Evolutionary conservation across 2,113 vertebrate species (phyloP).

Genomic region (Typhlomys cinereus): DNA sequence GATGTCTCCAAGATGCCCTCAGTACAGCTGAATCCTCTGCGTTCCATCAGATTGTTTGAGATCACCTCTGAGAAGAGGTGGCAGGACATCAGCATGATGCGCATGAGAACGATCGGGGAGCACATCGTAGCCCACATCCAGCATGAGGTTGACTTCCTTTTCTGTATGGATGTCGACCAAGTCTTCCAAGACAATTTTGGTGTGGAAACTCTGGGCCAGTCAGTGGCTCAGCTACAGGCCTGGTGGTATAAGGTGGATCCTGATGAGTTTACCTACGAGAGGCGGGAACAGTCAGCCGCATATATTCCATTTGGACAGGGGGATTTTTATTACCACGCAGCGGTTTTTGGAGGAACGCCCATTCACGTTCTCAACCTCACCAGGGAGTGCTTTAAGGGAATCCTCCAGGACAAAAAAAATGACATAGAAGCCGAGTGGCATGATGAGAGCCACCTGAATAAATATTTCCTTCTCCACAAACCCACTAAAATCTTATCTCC

Average conservation of each 20-base stretch:
- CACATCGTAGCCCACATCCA: slow-evolving; percentile 66
- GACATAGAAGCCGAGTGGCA: slow-evolving; percentile 81
- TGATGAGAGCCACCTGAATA: slow-evolving; percentile 84
- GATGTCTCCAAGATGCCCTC: slow-evolving; percentile 69
- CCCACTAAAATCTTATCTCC: slow-evolving; percentile 83
- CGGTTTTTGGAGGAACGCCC: slow-evolving; percentile 81
- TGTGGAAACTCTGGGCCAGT: slow-evolving; percentile 77
- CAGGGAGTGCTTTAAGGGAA: slow-evolving; percentile 74
- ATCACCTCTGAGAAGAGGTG: slow-evolving; percentile 73
- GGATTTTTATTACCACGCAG: slow-evolving; percentile 81
- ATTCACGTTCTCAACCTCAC: slow-evolving; percentile 76
- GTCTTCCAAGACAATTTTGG: slow-evolving; percentile 76
- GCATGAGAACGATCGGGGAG: slow-evolving; percentile 80
- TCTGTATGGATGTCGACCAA: slow-evolving; percentile 83
- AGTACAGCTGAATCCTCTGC: slow-evolving; percentile 67
- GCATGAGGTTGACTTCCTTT: slow-evolving; percentile 80
- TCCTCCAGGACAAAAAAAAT: slow-evolving; percentile 77
- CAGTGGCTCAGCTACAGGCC: slow-evolving; percentile 80
- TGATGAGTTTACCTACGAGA: slow-evolving; percentile 75
- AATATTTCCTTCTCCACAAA: slow-evolving; percentile 81
- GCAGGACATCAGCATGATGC: slow-evolving; percentile 84
- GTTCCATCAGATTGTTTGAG: slow-evolving; percentile 70
- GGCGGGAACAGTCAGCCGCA: slow-evolving; percentile 68
- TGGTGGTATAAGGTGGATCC: slow-evolving; percentile 74
- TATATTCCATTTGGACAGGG: slow-evolving; percentile 76